Evolutionary conservation across 2,113 vertebrate species (phyloP).

Genomic region (Plotosus lineatus): DNA sequence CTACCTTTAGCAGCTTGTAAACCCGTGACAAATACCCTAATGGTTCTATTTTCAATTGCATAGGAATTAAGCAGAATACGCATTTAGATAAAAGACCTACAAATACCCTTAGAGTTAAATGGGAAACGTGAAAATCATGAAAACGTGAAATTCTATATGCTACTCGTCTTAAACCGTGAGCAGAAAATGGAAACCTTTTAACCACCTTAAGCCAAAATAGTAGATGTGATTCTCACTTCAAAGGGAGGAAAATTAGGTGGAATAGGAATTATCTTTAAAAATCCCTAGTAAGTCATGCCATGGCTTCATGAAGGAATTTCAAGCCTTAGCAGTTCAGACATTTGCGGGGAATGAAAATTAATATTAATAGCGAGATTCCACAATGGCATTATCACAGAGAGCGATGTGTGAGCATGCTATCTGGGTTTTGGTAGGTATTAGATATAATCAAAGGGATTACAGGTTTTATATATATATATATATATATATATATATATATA

Average conservation of each 20-base stretch:
- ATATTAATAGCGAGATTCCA: constrained; percentile 94
- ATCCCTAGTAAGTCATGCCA: constrained; percentile 85
- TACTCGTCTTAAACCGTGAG: constrained; percentile 23
- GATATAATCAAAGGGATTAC: constrained; percentile 98
- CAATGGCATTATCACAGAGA: constrained; percentile 92
- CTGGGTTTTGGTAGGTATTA: constrained; percentile 96
- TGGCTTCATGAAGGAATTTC: constrained; percentile 83
- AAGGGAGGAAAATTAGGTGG: constrained; percentile 40
- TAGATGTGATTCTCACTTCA: constrained; percentile 37
- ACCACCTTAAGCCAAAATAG: constrained; percentile 42
- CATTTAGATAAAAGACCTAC: constrained; percentile 9
- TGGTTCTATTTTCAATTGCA: constrained; percentile 7
- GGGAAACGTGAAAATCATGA: constrained; percentile 29
- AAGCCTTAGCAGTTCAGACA: constrained; percentile 85
- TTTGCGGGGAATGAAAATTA: constrained; percentile 89
- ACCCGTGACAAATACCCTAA: constrained; percentile 27
- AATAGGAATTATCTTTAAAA: constrained; percentile 84
- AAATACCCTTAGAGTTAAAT: constrained; percentile 31
- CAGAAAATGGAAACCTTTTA: constrained; percentile 34
- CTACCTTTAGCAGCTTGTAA: constrained; percentile 12
- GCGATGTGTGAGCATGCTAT: constrained; percentile 94
- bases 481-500: too few relatives aligned
- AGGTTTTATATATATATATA: constrained; percentile 83
- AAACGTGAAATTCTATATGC: constrained; percentile 26
- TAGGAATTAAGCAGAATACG: constrained; percentile 2